phyloP scores from a whole-genome alignment of 2,888 invertebrate species.

The Selenia dentaria region DNA sequence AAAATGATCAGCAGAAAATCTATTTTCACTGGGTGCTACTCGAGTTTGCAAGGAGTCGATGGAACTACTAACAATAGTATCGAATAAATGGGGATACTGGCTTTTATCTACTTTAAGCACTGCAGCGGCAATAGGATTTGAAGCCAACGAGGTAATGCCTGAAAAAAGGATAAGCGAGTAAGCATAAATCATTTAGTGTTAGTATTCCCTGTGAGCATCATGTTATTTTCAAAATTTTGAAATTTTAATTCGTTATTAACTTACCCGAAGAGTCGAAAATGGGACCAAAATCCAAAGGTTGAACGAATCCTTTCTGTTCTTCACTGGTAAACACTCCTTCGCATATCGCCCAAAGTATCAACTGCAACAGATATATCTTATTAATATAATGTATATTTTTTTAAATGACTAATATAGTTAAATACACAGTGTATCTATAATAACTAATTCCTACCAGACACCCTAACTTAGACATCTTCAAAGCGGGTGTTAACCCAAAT shows the following conservation, averaged over 20 bases:
- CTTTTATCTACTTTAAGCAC: slow-evolving; percentile 75
- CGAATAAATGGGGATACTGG: slow-evolving; percentile 74
- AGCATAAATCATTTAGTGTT: slow-evolving; percentile 26
- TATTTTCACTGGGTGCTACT: slow-evolving; percentile 65
- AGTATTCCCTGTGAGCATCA: no score
- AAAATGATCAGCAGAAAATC: slow-evolving; percentile 73
- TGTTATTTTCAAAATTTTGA: no score
- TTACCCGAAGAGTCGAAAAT: slow-evolving; percentile 76
- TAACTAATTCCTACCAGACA: slow-evolving; percentile 62
- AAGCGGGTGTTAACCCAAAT: slow-evolving; percentile 74
- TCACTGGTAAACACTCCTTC: slow-evolving; percentile 62
- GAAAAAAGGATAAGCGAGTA: slow-evolving; percentile 57
- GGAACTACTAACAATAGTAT: slow-evolving; percentile 78
- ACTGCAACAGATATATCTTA: slow-evolving; percentile 55
- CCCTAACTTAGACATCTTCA: slow-evolving; percentile 64
- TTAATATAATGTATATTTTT: no score
- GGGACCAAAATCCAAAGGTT: slow-evolving; percentile 83
- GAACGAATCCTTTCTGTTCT: slow-evolving; percentile 74
- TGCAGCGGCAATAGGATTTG: slow-evolving; percentile 71
- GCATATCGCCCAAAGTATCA: slow-evolving; percentile 71
- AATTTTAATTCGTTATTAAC: slow-evolving; percentile 25
- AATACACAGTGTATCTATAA: no score
- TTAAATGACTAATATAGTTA: no score
- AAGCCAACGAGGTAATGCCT: slow-evolving; percentile 75
- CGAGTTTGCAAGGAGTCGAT: slow-evolving; percentile 72